phyloP scores from a whole-genome alignment of 2,888 invertebrate genomes.

The Diadegma fenestrale region DNA sequence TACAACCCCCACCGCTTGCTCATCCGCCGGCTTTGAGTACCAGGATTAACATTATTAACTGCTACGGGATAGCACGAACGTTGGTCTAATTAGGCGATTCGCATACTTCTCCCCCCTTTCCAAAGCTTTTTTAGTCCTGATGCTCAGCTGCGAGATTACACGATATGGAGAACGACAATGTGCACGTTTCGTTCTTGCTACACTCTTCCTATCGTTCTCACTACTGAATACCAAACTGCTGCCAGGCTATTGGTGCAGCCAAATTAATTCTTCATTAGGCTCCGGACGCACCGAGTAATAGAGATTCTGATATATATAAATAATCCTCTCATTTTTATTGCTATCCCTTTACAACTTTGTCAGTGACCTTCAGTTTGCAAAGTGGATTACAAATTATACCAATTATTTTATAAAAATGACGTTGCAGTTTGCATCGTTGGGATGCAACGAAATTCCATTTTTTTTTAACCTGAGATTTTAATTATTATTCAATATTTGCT shows the following conservation, averaged over 20 bases:
- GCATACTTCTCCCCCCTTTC: not conserved
- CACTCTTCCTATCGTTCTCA: not conserved
- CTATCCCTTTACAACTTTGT: not conserved
- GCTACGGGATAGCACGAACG: conserved; percentile 75
- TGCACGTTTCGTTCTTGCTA: not conserved
- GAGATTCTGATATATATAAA: not conserved
- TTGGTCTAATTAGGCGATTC: conserved; percentile 77
- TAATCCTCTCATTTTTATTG: not conserved
- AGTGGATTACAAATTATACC: not conserved
- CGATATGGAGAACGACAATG: not conserved
- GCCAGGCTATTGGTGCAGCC: too few relatives aligned
- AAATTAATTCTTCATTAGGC: not conserved
- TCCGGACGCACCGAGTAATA: not conserved
- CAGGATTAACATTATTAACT: conserved; percentile 78
- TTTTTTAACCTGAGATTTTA: too few relatives aligned
- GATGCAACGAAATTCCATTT: too few relatives aligned
- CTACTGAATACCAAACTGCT: not conserved
- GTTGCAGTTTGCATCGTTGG: too few relatives aligned
- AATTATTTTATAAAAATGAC: not conserved
- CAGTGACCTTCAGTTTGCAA: not conserved
- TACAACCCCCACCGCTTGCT: not conserved
- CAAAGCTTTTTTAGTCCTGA: not conserved
- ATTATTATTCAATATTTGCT: too few relatives aligned
- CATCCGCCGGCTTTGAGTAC: conserved; percentile 59
- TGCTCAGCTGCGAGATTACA: conserved; percentile 36